phyloP scores from a whole-genome alignment of 2,797 vertebrate genomes.

The Jordanella pulchra region DNA sequence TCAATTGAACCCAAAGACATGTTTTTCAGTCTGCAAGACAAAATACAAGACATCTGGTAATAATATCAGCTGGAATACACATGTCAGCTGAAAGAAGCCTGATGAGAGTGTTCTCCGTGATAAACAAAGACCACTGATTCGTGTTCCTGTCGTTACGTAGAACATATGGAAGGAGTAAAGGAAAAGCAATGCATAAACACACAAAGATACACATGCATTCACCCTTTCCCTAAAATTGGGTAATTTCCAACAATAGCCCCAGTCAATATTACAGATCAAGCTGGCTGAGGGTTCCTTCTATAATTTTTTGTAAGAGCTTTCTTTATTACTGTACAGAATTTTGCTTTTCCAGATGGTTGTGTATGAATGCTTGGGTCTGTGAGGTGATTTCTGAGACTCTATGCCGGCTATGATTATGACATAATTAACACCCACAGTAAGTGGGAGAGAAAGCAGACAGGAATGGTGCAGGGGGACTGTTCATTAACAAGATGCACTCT shows the following conservation, averaged over 20 bases:
- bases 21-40: conserved; percentile 69
- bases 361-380: conserved; percentile 76
- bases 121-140: conserved; percentile 70
- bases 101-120: conserved; percentile 71
- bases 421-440: conserved; percentile 80
- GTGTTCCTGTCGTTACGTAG: conserved; percentile 44
- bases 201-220: conserved; percentile 20
- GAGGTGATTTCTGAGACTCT: conserved; percentile 74
- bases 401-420: conserved; percentile 80
- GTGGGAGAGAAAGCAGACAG: conserved; percentile 68
- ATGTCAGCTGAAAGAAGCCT: conserved; percentile 68
- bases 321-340: conserved; percentile 60
- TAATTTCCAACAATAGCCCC: conserved; percentile 55
- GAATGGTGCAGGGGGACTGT: conserved; percentile 66
- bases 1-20: conserved; percentile 77
- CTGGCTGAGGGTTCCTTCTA: conserved; percentile 42
- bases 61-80: conserved; percentile 74
- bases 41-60: conserved; percentile 81
- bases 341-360: conserved; percentile 76
- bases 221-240: conserved; percentile 44
- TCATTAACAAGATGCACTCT: conserved; percentile 85
- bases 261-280: conserved; percentile 69
- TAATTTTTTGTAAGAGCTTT: conserved; percentile 57
- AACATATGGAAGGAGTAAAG: conserved; percentile 44
- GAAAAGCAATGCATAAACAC: conserved; percentile 47